Base-by-base conservation (phyloP, 64 coral and sea anemone species). In the Trachythela sp. region DNA sequence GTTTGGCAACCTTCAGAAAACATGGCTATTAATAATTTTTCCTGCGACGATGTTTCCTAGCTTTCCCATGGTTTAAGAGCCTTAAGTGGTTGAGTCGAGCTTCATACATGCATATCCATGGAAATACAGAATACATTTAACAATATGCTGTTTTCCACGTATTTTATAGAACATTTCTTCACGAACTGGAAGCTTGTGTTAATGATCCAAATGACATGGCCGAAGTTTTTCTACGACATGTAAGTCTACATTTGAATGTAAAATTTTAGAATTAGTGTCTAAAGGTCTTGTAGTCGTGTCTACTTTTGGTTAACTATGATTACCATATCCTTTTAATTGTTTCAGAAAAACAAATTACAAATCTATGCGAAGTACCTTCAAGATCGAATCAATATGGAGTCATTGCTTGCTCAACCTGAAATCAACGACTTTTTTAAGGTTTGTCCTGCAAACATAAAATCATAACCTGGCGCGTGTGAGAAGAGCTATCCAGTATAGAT, bases 141-240 rank as follows among this genome's bases (percentile, higher is more conserved):
- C 18, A 22, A 31, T 68, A 22, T 68, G 30, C 18, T n/a, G 6
- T 68, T 68, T 5, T 68, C 4, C 59, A 68, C 30, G 59, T 68
- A 37, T 92, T 87, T 20, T 54, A 36, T 33, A 88, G 91, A 39
- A 77, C 72, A 35, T 99, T 99, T 64, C 38, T 99, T 32, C 89
- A 89, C 40, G 96, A 99, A 87, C 84, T 99, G 0, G 96, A 99
- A 85, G 91, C 91, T 18, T 92, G 90, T 48, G 86, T 92, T 1
- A 94, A 89, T 32, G 92, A 92, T 24, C 93, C 96, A 22, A 94
- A 99, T 71, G 89, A 92, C 35, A 41, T 93, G 9, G 87, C 89
- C 4, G 91, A 91, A 60, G 77, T 93, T 18, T 95, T 99, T 80
- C 48, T 87, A n/a, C 90, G 84, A 93, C 39, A 95, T 54, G 96